These are phyloP conservation scores for Craseonycteris thonglongyai DNA, from an alignment of 2,113 vertebrate species.

Conservation along the genomic window DNA sequence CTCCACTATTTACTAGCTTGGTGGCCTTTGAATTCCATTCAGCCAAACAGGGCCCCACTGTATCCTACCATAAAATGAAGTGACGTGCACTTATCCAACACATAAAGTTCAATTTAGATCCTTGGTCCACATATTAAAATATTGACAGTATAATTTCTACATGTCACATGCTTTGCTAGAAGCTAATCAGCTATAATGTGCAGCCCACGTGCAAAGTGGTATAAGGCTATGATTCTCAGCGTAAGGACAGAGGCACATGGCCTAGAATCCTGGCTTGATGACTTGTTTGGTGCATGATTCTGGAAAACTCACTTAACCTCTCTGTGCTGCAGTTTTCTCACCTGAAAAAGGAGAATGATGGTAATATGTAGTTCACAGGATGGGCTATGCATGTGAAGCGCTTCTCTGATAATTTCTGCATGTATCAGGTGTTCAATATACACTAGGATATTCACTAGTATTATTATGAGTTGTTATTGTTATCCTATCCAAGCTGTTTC, in stretches of 20 bases:
- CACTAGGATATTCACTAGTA: not conserved
- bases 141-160: not conserved
- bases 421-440: not conserved
- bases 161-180: not conserved
- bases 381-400: not conserved
- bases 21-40: not conserved
- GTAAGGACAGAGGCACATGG: not conserved
- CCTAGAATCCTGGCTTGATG: not conserved
- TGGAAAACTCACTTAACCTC: not conserved
- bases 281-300: not conserved
- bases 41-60: not conserved
- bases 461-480: not conserved
- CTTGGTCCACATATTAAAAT: not conserved
- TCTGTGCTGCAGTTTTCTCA: not conserved
- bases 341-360: not conserved
- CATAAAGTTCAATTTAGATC: not conserved
- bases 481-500: not conserved
- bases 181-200: not conserved
- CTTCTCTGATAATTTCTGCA: not conserved
- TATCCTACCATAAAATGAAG: not conserved
- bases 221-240: not conserved
- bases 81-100: not conserved
- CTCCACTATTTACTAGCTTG: not conserved
- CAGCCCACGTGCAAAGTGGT: not conserved
- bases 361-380: not conserved